Conservation (phyloP, 2,888 invertebrate genomes). For the Corythucha ciliata region DNA sequence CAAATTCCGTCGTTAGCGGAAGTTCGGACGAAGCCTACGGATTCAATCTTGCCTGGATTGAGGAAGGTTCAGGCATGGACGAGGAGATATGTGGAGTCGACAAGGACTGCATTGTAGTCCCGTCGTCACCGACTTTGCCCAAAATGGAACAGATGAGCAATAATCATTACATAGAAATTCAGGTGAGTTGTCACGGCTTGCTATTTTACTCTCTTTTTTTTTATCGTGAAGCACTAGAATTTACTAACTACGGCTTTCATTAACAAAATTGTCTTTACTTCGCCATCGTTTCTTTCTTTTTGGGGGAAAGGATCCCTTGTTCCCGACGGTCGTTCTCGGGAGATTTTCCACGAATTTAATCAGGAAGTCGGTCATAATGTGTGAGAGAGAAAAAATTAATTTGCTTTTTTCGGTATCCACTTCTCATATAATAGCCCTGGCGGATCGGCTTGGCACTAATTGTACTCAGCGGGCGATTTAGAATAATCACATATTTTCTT, state of each 20-base stretch:
- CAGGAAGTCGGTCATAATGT: too few relatives aligned
- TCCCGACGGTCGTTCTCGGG: too few relatives aligned
- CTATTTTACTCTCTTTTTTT: not conserved
- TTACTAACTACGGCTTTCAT: not conserved
- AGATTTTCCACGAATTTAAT: too few relatives aligned
- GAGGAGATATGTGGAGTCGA: slow-evolving; percentile 28
- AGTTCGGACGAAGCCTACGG: slow-evolving; percentile 27
- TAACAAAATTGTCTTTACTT: not conserved
- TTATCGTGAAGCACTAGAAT: not conserved
- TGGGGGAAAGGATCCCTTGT: too few relatives aligned
- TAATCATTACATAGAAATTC: slow-evolving; percentile 42
- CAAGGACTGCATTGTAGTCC: slow-evolving; percentile 28
- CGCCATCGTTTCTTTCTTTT: too few relatives aligned
- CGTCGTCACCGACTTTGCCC: slow-evolving; percentile 23
- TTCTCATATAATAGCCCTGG: too few relatives aligned
- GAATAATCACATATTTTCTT: too few relatives aligned
- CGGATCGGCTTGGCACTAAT: too few relatives aligned
- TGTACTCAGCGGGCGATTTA: too few relatives aligned
- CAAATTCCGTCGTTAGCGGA: slow-evolving; percentile 26
- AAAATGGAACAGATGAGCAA: slow-evolving; percentile 24
- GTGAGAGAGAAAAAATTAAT: too few relatives aligned
- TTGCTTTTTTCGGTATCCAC: too few relatives aligned
- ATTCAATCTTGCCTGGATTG: slow-evolving; percentile 31
- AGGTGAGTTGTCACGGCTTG: slow-evolving; percentile 53
- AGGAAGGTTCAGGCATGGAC: slow-evolving; percentile 25